phyloP scores from a whole-genome alignment of 23 tunicate species.

The Botrylloides violaceus region DNA sequence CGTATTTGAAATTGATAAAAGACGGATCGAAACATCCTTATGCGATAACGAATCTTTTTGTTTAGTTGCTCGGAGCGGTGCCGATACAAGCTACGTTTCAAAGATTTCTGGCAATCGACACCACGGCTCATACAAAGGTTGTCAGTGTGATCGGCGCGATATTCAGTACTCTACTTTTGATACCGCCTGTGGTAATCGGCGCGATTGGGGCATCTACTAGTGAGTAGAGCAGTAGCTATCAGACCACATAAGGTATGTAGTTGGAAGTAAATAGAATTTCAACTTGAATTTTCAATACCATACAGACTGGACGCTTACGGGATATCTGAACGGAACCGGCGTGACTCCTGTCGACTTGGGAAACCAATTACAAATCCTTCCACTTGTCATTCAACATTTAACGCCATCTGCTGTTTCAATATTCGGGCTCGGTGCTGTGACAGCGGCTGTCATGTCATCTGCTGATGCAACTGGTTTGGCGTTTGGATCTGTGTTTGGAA shows the following conservation, averaged over 20 bases:
- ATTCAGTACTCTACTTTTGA: not conserved
- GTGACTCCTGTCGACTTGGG: not conserved
- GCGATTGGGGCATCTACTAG: constrained; percentile 16
- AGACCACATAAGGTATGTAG: too few relatives aligned
- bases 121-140: not conserved
- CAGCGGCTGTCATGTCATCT: constrained; percentile 16
- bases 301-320: constrained; percentile 6
- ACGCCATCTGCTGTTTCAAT: constrained; percentile 1
- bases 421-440: constrained; percentile 4
- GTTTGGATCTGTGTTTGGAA: not conserved
- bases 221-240: not conserved
- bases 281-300: too few relatives aligned
- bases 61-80: not conserved
- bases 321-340: constrained; percentile 3
- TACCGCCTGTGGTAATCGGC: constrained; percentile 12
- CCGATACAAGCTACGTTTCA: constrained; percentile 1
- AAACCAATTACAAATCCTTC: constrained; percentile 3
- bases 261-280: too few relatives aligned
- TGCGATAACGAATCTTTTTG: too few relatives aligned
- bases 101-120: not conserved
- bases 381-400: not conserved
- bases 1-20: too few relatives aligned
- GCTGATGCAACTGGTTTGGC: constrained; percentile 3
- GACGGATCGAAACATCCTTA: too few relatives aligned
- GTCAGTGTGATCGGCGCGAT: not conserved